A percentile compares a stretch with the other conserved stretches of the same genome.
Evolutionary conservation across 2,888 invertebrate species (phyloP).

Genomic region (Pseudococcus jackbeardsleyi): DNA sequence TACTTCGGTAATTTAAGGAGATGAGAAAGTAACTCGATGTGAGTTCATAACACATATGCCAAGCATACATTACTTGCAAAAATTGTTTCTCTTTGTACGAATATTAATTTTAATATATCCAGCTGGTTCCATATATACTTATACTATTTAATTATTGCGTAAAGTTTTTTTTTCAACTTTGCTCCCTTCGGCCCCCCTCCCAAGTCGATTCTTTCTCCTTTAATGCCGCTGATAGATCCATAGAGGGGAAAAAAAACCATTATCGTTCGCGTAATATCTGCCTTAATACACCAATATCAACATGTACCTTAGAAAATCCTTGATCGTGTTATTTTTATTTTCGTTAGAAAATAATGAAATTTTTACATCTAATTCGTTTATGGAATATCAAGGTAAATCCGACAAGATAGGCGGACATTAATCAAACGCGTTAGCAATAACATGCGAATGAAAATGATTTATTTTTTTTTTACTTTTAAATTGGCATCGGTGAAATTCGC

Average conservation of each 20-base stretch:
- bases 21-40: constrained; percentile 64
- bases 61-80: constrained; percentile 57
- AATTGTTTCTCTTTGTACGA: constrained; percentile 59
- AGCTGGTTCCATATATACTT: constrained; percentile 35
- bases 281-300: constrained; percentile 12
- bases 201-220: background rate
- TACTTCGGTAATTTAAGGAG: constrained; percentile 63
- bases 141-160: constrained; percentile 47
- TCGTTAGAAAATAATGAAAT: constrained; percentile 51
- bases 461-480: constrained; percentile 50
- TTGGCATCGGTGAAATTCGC: constrained; percentile 28
- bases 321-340: constrained; percentile 61
- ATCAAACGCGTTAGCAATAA: constrained; percentile 42
- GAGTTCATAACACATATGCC: constrained; percentile 58
- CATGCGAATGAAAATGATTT: constrained; percentile 32
- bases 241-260: background rate
- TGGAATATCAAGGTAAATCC: constrained; percentile 48
- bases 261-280: constrained; percentile 11
- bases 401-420: constrained; percentile 54
- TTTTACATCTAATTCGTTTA: constrained; percentile 49
- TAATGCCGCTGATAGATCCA: background rate
- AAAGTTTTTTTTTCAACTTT: background rate
- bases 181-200: background rate
- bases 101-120: constrained; percentile 52
- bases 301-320: constrained; percentile 49